Percentiles rank a stretch among this genome's conserved stretches.
These are phyloP conservation scores for Discoglossus pictus DNA, from an alignment of 2,797 vertebrate species.

Conservation along the genomic window DNA sequence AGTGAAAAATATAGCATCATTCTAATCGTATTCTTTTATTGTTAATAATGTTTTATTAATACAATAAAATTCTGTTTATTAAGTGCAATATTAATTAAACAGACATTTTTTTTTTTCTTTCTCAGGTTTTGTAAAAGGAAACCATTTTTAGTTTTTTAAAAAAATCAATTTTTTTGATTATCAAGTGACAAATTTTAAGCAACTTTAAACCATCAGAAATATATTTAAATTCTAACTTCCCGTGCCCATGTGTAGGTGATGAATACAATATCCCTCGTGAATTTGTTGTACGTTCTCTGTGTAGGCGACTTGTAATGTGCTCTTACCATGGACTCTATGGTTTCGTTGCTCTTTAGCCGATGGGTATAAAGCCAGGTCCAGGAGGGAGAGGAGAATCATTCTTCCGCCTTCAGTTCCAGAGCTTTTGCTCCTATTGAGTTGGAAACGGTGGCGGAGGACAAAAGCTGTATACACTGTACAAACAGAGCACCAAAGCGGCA, in stretches of 20 bases:
- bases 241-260: slow-evolving; percentile 24
- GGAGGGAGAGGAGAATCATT: slow-evolving; percentile 70
- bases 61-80: too few relatives aligned
- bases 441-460: slow-evolving; percentile 83
- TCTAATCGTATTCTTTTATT: too few relatives aligned
- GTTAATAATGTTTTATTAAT: too few relatives aligned
- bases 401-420: slow-evolving; percentile 85
- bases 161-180: too few relatives aligned
- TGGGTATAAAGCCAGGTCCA: slow-evolving; percentile 66
- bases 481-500: slow-evolving; percentile 83
- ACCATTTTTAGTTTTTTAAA: neutral
- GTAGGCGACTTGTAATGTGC: slow-evolving; percentile 30
- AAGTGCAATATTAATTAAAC: too few relatives aligned
- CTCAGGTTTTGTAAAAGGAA: neutral
- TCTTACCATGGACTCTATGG: slow-evolving; percentile 46
- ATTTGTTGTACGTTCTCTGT: slow-evolving; percentile 25
- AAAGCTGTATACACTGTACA: slow-evolving; percentile 91
- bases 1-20: too few relatives aligned
- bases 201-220: too few relatives aligned
- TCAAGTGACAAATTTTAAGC: too few relatives aligned
- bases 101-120: too few relatives aligned
- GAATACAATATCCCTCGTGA: slow-evolving; percentile 4
- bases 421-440: slow-evolving; percentile 84
- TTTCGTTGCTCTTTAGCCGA: slow-evolving; percentile 54
- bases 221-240: neutral